These are phyloP conservation scores for Ictalurus punctatus DNA, from an alignment of 2,113 vertebrate species.

Conservation along the genomic window DNA sequence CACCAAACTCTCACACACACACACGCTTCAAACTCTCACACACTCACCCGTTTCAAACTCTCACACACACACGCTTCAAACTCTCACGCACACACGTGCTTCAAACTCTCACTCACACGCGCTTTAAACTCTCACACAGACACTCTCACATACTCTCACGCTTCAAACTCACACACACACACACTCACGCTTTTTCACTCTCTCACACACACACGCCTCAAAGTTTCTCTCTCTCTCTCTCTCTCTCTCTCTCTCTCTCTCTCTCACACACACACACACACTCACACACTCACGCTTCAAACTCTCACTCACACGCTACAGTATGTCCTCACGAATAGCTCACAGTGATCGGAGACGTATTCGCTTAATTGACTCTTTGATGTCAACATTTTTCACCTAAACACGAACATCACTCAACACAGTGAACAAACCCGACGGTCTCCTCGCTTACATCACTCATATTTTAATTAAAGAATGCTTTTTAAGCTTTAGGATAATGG, in stretches of 20 bases:
- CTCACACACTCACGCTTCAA: no score
- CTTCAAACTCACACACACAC: no score
- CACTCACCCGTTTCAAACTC: no score
- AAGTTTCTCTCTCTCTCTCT: no score
- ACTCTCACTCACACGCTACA: not conserved
- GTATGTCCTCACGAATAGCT: not conserved
- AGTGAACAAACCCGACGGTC: not conserved
- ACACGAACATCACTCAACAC: not conserved
- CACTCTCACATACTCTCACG: no score
- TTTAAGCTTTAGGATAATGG: no score
- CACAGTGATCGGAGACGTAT: not conserved
- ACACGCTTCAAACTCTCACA: not conserved
- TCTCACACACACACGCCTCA: no score
- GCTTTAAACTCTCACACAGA: no score
- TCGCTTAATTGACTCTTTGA: not conserved
- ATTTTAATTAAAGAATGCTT: not conserved
- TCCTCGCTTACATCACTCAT: not conserved
- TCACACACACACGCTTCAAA: not conserved
- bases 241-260: no score
- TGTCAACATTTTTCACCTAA: not conserved
- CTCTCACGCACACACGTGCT: not conserved
- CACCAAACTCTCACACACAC: not conserved
- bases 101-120: no score
- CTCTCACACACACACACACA: no score
- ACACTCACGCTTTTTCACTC: no score